Conservation (phyloP, 2,888 invertebrate genomes). For the Cryptocephalus moraei region DNA sequence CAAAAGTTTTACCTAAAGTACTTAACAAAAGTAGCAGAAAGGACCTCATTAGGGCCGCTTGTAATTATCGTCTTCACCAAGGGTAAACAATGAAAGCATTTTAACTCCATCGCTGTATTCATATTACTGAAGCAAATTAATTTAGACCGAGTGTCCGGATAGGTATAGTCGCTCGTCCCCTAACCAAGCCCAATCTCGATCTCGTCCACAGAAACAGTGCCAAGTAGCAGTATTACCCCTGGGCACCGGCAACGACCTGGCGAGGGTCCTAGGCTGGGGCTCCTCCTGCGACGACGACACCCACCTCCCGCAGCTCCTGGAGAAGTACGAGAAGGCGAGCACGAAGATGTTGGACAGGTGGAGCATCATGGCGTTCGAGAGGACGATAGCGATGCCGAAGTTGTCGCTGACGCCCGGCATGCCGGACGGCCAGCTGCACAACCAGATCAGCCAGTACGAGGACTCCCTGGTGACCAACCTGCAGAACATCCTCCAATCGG, state of each 20-base stretch:
- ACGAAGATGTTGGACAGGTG: slow-evolving; percentile 95
- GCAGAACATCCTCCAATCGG: slow-evolving; percentile 76
- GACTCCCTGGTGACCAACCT: slow-evolving; percentile 69
- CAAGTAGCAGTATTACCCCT: slow-evolving; percentile 91
- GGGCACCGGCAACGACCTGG: slow-evolving; percentile 94
- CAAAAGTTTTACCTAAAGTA: no score
- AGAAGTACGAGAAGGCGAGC: slow-evolving; percentile 92
- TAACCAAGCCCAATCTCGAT: not conserved
- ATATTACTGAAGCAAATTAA: no score
- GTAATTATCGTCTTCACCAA: no score
- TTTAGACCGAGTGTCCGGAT: no score
- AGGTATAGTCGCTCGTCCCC: no score
- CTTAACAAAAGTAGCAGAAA: no score
- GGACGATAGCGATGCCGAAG: slow-evolving; percentile 53
- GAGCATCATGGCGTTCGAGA: slow-evolving; percentile 92
- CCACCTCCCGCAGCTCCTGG: slow-evolving; percentile 81
- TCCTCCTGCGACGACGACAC: slow-evolving; percentile 92
- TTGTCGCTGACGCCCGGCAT: slow-evolving; percentile 41
- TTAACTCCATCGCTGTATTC: no score
- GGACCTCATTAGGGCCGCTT: no score
- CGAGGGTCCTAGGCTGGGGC: slow-evolving; percentile 93
- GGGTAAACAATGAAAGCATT: no score
- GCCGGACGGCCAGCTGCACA: slow-evolving; percentile 40
- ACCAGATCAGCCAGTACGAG: slow-evolving; percentile 60
- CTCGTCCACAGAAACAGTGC: slow-evolving; percentile 63